Conservation (phyloP, 2,797 vertebrate genomes). For the Onychomys arenicola region DNA sequence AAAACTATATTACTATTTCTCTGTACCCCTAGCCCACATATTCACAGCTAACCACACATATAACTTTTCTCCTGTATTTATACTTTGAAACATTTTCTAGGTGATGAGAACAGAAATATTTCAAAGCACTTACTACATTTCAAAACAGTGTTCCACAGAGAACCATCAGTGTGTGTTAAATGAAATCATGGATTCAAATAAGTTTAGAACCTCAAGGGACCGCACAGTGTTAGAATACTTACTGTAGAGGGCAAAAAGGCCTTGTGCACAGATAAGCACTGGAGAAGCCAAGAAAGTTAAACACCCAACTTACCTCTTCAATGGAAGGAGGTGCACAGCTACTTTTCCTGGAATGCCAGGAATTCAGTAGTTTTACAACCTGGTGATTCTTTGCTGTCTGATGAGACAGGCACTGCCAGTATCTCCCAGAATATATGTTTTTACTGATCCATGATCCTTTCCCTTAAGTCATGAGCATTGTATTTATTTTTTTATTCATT, state of each 20-base stretch:
- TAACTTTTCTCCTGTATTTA: slow-evolving; percentile 36
- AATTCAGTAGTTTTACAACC: neutral
- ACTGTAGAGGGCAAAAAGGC: neutral
- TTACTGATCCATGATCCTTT: too few species aligned
- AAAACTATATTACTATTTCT: neutral
- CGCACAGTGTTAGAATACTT: neutral
- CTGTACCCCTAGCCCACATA: neutral
- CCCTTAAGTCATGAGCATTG: too few species aligned
- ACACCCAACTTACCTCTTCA: neutral
- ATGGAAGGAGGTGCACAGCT: neutral
- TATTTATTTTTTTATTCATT: too few species aligned
- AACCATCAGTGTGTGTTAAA: neutral
- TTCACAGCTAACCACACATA: neutral
- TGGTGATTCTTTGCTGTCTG: neutral
- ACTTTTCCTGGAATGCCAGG: neutral
- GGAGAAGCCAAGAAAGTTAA: neutral
- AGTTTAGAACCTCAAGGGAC: neutral
- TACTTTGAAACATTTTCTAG: slow-evolving; percentile 26
- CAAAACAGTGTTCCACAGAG: neutral
- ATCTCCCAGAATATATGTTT: neutral
- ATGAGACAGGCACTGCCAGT: neutral
- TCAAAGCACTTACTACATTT: slow-evolving; percentile 46
- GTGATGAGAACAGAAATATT: slow-evolving; percentile 2
- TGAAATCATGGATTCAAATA: slow-evolving; percentile 24
- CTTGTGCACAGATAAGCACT: neutral